These are phyloP conservation scores for Selene dorsalis DNA, from an alignment of 2,797 vertebrate genomes.

Conservation along the genomic window DNA sequence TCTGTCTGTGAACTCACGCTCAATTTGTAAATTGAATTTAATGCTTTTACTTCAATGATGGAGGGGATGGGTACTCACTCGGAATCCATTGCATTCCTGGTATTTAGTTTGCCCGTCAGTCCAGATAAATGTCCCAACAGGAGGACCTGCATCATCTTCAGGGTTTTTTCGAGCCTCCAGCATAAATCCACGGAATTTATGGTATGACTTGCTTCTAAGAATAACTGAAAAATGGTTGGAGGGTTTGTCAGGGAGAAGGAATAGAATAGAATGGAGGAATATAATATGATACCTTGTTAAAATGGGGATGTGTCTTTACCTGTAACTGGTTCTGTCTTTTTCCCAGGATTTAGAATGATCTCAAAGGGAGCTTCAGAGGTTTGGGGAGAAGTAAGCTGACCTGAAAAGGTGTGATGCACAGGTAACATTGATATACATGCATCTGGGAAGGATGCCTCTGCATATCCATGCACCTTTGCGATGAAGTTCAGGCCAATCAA, in stretches of 20 bases:
- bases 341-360: rapidly evolving
- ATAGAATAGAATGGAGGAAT: background rate
- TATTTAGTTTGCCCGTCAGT: rapidly evolving
- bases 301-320: constrained; percentile 35
- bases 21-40: background rate
- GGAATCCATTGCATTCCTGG: background rate
- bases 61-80: constrained; percentile 39
- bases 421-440: constrained; percentile 39
- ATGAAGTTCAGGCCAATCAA: constrained; percentile 36
- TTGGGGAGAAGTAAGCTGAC: rapidly evolving
- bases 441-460: rapidly evolving
- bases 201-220: rapidly evolving
- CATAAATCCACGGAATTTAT: constrained; percentile 41
- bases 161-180: constrained; percentile 48
- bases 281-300: background rate
- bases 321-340: constrained; percentile 23
- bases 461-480: constrained; percentile 5
- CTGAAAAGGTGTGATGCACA: rapidly evolving
- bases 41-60: background rate
- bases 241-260: background rate
- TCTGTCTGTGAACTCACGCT: background rate
- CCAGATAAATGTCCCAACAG: constrained; percentile 51
- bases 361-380: rapidly evolving
- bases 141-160: rapidly evolving
- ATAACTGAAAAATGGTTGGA: constrained; percentile 53